Evolutionary conservation across 1,140 invertebrate genomes (phyloP).

Genomic region (Tetraneura akinire): DNA sequence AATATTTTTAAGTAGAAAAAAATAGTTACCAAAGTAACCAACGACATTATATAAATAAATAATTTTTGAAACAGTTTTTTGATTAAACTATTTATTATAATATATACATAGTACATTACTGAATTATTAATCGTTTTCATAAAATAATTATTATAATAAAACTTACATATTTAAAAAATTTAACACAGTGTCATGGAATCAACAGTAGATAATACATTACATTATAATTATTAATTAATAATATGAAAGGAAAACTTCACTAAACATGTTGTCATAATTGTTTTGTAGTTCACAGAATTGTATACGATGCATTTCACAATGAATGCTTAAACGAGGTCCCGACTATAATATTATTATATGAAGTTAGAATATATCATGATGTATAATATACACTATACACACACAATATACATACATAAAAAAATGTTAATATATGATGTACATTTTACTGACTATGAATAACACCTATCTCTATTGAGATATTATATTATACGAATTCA

Average conservation of each 20-base stretch:
- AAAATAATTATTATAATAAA: neutral
- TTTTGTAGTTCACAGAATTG: neutral
- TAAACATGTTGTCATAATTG: neutral
- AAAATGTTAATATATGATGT: neutral
- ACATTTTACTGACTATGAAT: constrained; percentile 13
- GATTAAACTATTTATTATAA: no score
- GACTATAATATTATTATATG: neutral
- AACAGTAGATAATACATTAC: neutral
- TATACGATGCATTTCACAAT: neutral
- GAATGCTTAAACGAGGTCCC: neutral
- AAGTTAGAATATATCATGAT: neutral
- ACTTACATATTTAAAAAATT: neutral
- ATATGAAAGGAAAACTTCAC: neutral
- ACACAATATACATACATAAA: no score
- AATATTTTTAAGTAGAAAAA: no score
- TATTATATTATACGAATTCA: neutral
- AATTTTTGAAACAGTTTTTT: no score
- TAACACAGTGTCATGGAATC: neutral
- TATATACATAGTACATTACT: no score
- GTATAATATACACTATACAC: no score
- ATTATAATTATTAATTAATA: neutral
- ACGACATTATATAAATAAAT: no score
- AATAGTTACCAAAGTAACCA: no score
- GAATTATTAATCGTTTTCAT: neutral
- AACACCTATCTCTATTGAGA: constrained; percentile 37